Conservation (phyloP, 2,888 invertebrate species). For the Agrochola litura region DNA sequence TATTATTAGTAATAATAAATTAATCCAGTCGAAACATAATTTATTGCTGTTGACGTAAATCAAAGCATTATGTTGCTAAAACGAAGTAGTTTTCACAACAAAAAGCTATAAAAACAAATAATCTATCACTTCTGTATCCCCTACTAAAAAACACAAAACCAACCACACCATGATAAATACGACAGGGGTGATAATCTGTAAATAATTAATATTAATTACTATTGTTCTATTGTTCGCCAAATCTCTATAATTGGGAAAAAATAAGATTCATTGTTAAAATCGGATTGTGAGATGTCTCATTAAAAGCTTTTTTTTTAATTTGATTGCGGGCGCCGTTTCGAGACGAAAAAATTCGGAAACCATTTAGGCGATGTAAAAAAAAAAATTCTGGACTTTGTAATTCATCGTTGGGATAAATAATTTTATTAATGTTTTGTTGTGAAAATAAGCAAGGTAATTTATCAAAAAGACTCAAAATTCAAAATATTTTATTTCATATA, state of each 20-base stretch:
- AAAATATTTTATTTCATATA: too few species aligned
- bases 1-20: background rate
- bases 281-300: constrained; percentile 52
- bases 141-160: constrained; percentile 22
- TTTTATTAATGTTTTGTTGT: background rate
- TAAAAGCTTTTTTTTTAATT: too few species aligned
- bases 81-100: background rate
- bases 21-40: background rate
- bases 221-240: constrained; percentile 54
- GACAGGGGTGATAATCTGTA: constrained; percentile 64
- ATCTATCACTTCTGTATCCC: constrained; percentile 25
- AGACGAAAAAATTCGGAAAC: background rate
- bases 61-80: background rate
- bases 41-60: background rate
- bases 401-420: constrained; percentile 5
- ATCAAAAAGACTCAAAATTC: too few species aligned
- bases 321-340: constrained; percentile 21
- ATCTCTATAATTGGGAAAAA: constrained; percentile 64
- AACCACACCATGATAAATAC: constrained; percentile 48
- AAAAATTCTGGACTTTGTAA: background rate
- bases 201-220: constrained; percentile 72
- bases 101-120: constrained; percentile 21
- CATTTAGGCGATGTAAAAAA: constrained; percentile 17
- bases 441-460: too few species aligned
- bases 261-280: constrained; percentile 62